Evolutionary conservation across 2,888 invertebrate genomes (phyloP).

Genomic region (Arenicola marina): DNA sequence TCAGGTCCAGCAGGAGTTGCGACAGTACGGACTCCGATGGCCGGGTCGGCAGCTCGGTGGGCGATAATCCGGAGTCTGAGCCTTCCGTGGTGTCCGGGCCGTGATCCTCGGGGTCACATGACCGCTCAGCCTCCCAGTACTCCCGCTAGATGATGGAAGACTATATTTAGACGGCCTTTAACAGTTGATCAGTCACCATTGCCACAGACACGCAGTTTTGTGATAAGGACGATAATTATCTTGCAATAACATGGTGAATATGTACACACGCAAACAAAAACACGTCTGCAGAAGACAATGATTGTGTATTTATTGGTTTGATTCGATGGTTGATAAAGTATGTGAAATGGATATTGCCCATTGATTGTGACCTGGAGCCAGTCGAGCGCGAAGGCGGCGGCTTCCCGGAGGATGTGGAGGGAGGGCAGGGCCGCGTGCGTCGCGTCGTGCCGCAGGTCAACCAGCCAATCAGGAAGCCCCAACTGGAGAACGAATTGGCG

Average conservation of each 20-base stretch:
- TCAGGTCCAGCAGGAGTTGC: too few relatives aligned
- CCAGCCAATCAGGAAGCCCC: constrained; percentile 79
- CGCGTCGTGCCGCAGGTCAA: constrained; percentile 77
- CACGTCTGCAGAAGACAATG: too few relatives aligned
- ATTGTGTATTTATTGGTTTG: too few relatives aligned
- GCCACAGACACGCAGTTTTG: not conserved
- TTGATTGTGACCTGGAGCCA: constrained; percentile 73
- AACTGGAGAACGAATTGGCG: constrained; percentile 62
- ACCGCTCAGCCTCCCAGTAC: not conserved
- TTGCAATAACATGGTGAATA: too few relatives aligned
- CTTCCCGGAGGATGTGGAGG: constrained; percentile 69
- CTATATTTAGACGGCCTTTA: not conserved
- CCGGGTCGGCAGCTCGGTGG: too few relatives aligned
- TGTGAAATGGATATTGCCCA: too few relatives aligned
- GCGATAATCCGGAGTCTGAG: too few relatives aligned
- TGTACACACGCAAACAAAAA: too few relatives aligned
- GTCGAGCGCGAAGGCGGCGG: constrained; percentile 68
- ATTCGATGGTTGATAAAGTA: too few relatives aligned
- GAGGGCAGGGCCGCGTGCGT: constrained; percentile 76
- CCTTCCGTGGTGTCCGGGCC: too few relatives aligned
- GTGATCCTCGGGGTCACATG: too few relatives aligned
- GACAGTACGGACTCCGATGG: too few relatives aligned
- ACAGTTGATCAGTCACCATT: not conserved
- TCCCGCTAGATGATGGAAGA: not conserved
- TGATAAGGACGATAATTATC: not conserved